Evolutionary conservation across 1,140 invertebrate genomes (phyloP).

Genomic region (Macrosteles quadrilineatus): DNA sequence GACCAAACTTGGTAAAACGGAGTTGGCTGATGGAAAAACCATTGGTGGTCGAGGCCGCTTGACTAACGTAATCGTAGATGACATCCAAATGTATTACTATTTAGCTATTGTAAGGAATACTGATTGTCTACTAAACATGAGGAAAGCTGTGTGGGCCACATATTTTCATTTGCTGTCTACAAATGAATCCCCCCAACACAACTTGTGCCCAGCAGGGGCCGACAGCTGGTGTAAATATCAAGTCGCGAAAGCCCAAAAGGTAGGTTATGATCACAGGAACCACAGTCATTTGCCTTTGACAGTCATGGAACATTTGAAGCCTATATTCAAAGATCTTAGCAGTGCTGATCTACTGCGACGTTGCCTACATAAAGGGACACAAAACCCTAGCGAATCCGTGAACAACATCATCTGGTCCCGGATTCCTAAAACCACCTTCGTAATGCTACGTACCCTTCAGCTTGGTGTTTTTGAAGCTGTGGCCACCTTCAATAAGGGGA

Average conservation of each 20-base stretch:
- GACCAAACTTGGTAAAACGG: no score
- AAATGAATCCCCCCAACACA: slow-evolving; percentile 43
- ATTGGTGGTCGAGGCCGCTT: slow-evolving; percentile 4
- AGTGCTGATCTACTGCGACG: slow-evolving; percentile 23
- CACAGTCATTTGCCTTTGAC: slow-evolving; percentile 33
- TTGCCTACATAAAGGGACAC: slow-evolving; percentile 18
- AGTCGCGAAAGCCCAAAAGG: slow-evolving; percentile 18
- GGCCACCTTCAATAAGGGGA: slow-evolving; percentile 23
- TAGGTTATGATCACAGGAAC: slow-evolving; percentile 37
- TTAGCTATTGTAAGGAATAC: slow-evolving; percentile 12
- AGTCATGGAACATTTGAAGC: slow-evolving; percentile 34
- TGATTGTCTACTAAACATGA: slow-evolving; percentile 40
- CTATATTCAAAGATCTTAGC: slow-evolving; percentile 33
- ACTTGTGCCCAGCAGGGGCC: slow-evolving; percentile 40
- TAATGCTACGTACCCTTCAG: slow-evolving; percentile 30
- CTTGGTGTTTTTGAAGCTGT: slow-evolving; percentile 31
- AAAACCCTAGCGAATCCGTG: slow-evolving; percentile 33
- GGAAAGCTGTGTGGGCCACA: slow-evolving; percentile 45
- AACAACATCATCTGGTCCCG: slow-evolving; percentile 40
- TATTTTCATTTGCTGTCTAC: slow-evolving; percentile 46
- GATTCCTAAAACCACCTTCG: slow-evolving; percentile 40
- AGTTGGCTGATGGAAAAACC: no score
- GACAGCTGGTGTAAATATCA: slow-evolving; percentile 43
- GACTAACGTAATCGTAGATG: slow-evolving; percentile 39
- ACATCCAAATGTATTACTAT: slow-evolving; percentile 35